Evolutionary conservation across 2,888 invertebrate species (phyloP).

Genomic region (Drosophila paranaensis): DNA sequence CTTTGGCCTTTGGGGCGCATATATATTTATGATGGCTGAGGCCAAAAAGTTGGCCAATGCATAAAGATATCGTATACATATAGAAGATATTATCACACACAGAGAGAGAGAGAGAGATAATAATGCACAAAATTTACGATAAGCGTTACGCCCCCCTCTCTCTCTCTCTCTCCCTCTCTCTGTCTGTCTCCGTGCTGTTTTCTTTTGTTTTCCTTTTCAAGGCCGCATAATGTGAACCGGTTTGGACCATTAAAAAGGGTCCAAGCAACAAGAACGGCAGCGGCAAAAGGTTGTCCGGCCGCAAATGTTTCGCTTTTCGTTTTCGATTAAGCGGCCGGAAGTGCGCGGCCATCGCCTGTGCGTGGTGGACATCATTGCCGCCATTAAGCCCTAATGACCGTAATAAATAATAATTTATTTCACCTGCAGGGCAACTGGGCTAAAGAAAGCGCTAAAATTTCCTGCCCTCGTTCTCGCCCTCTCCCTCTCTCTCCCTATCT

Average conservation of each 20-base stretch:
- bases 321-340: conserved; percentile 79
- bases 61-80: conserved; percentile 57
- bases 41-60: conserved; percentile 64
- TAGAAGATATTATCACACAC: conserved; percentile 60
- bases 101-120: conserved; percentile 58
- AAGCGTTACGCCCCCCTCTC: conserved; percentile 41
- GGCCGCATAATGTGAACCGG: conserved; percentile 74
- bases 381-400: conserved; percentile 80
- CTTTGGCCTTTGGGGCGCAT: conserved; percentile 42
- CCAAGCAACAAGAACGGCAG: conserved; percentile 34
- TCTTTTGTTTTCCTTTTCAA: conserved; percentile 62
- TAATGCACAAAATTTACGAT: conserved; percentile 76
- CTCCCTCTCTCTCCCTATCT: neutral
- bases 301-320: conserved; percentile 74
- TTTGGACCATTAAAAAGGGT: conserved; percentile 71
- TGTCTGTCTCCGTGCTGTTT: neutral
- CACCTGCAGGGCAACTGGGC: conserved; percentile 68
- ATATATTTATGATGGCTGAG: conserved; percentile 64
- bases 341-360: conserved; percentile 61
- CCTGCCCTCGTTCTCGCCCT: neutral
- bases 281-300: conserved; percentile 62
- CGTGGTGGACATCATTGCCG: conserved; percentile 80
- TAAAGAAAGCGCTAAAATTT: conserved; percentile 25
- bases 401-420: conserved; percentile 81
- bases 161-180: neutral